Evolutionary conservation across 2,797 vertebrate species (phyloP), one percentile per base, ranked within the genome.

Genomic region (Acrocephalus scirpaceus): DNA sequence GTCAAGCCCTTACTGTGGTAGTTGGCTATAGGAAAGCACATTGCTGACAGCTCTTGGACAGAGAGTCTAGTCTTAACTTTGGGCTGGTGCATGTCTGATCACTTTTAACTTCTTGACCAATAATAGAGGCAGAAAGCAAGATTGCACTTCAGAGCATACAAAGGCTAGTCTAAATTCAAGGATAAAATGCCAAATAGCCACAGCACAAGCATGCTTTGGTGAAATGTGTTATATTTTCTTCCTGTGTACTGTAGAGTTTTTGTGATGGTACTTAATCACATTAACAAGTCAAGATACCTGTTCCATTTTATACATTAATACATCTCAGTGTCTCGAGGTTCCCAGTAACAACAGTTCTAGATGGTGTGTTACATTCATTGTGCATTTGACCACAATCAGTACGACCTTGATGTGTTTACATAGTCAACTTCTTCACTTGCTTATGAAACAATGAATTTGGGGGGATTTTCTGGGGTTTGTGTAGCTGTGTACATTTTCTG

Each of bases 321-420:
- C 5, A 25, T 65, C 16, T 72, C 21, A 3, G 5, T 78, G 26
- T 44, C 61, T 45, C 2, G 3, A 62, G 14, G 3, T 54, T 88
- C 54, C 66, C 51, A 51, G 42, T 17, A 91, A 10, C 17, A 71
- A 5, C 1, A 2, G 27, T 34, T 83, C 23, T 78, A 27, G 57
- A 17, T 71, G 18, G 20, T n/a, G 0, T 23, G 16, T 38, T 72
- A 20, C 20, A 44, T 69, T 65, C 0, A 0, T 44, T 53, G 50
- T 44, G 27, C 12, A 1, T 61, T 77, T 79, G 54, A 38, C 57
- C 4, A 1, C 60, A 40, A 14, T 60, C 14, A 18, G 16, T 40
- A 21, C 18, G 69, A 64, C 13, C 30, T 80, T 27, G 14, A n/a
- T 74, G 13, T 36, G 30, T 69, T 93, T 58, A 18, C 7, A 1